Conservation (phyloP, 2,888 invertebrate species). For the Petrolisthes manimaculis region DNA sequence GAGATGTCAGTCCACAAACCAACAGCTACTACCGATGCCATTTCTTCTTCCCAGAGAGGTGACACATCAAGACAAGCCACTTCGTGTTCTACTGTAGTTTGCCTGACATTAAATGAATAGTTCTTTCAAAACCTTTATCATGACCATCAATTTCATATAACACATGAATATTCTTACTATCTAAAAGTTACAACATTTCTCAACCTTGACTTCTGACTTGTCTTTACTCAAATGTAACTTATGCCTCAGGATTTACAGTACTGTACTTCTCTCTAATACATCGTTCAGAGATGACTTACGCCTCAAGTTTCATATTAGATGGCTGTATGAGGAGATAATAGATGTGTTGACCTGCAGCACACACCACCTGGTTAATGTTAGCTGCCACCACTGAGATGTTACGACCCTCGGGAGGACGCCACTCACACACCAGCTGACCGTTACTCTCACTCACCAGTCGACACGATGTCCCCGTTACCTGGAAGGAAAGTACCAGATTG, state of each 20-base stretch:
- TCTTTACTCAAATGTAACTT: no score
- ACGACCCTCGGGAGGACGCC: slow-evolving; percentile 79
- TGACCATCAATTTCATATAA: no score
- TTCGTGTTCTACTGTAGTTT: slow-evolving; percentile 86
- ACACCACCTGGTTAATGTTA: slow-evolving; percentile 81
- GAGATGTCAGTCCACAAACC: slow-evolving; percentile 98
- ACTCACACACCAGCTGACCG: slow-evolving; percentile 79
- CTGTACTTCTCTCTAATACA: no score
- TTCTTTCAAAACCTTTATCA: neutral
- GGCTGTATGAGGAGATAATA: slow-evolving; percentile 83
- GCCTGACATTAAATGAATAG: slow-evolving; percentile 34
- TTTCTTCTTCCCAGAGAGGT: slow-evolving; percentile 75
- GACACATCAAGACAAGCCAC: slow-evolving; percentile 96
- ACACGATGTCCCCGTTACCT: slow-evolving; percentile 81
- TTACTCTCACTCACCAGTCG: slow-evolving; percentile 79
- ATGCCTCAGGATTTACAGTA: no score
- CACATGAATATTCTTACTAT: no score
- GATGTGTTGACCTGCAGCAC: slow-evolving; percentile 89
- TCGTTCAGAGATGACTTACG: slow-evolving; percentile 64
- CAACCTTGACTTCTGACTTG: no score
- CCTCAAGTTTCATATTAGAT: slow-evolving; percentile 72
- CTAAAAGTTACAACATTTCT: no score
- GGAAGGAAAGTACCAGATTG: neutral
- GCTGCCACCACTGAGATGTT: slow-evolving; percentile 91
- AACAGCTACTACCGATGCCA: slow-evolving; percentile 85